Base-by-base conservation (phyloP, 2,888 invertebrate species). In the Agonopterix arenella region DNA sequence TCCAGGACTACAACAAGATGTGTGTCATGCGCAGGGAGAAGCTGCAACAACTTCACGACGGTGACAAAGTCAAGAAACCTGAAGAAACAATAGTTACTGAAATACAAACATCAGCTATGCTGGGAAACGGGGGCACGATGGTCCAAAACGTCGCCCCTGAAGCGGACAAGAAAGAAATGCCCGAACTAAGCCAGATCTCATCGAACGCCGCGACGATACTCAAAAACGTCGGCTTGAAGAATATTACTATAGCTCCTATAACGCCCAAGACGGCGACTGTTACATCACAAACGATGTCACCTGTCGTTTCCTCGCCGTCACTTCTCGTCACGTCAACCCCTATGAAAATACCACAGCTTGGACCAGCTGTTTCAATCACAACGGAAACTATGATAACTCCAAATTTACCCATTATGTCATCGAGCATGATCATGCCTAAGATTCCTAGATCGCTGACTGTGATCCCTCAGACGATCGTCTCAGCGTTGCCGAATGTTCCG, bases 371-470 rank as follows among this genome's bases (percentile, higher is more conserved):
- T 28, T 74, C 85, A 0, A 78, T 84, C 5, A 77, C 80, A 0
- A 76, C 76, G 38, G 86, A 85, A 47, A 66, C 78, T 0, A 56
- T 73, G 0, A 51, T 76, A 2, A 64, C 73, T 0, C 67, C 76
- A 0, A 66, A 59, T 42, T 38, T 68, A 8, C 70, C 77, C 0
- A 48, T 76, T 2, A 72, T 86, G 59, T 61, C 80, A 0, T 71
- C 68, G 16, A 74, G 76, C 50, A 69, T 83, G 72, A 81, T 92
- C 49, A 84, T 95, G 86, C 94, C 95, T 46, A 94, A 94, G 79
- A 94, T 95, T 70, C 96, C 96, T 36, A 95, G 93, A 74, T 94
- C 94, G 1, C 75, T 96, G 59, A 95, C 95, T 0, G 95, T 96
- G 49, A 95, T 95, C 66, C 94, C 95, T 9, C 95, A 95, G 56